A percentile compares a stretch with the other conserved stretches of the same genome.
Evolutionary conservation across 2,113 vertebrate species (phyloP).

Genomic region (Phalacrocorax aristotelis): DNA sequence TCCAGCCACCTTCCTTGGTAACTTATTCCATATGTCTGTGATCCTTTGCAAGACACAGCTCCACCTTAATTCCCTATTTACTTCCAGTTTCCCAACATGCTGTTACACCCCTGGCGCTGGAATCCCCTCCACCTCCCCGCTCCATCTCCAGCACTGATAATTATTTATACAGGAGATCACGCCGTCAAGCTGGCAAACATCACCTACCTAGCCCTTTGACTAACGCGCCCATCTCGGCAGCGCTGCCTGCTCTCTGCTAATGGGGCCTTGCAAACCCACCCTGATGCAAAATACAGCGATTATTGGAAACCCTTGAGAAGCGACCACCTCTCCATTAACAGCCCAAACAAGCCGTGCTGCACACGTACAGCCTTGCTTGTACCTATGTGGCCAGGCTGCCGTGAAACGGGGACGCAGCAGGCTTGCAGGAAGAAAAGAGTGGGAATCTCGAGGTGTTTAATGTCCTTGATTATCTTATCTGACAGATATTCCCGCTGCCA

Average conservation of each 20-base stretch:
- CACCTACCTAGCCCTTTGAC: background rate
- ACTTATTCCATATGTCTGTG: constrained; percentile 42
- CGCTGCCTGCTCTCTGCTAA: background rate
- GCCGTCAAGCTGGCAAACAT: too few species aligned
- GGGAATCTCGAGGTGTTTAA: background rate
- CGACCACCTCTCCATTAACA: background rate
- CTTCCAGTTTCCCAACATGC: background rate
- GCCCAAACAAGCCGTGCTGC: background rate
- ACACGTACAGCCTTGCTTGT: fast-evolving
- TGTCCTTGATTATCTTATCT: background rate
- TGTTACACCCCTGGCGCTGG: background rate
- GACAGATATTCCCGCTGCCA: background rate
- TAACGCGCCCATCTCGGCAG: background rate
- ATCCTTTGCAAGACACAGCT: background rate
- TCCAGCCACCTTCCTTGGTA: constrained; percentile 38
- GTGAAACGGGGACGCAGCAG: background rate
- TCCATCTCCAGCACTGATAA: background rate
- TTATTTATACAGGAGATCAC: background rate
- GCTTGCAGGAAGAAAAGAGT: background rate
- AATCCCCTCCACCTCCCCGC: fast-evolving
- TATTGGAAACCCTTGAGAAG: background rate
- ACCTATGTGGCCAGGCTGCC: fast-evolving
- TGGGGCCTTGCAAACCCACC: background rate
- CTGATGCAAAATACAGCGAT: background rate
- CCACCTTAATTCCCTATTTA: background rate